These are phyloP conservation scores for Stigmatopora nigra DNA, from an alignment of 2,113 vertebrate genomes.

Conservation along the genomic window DNA sequence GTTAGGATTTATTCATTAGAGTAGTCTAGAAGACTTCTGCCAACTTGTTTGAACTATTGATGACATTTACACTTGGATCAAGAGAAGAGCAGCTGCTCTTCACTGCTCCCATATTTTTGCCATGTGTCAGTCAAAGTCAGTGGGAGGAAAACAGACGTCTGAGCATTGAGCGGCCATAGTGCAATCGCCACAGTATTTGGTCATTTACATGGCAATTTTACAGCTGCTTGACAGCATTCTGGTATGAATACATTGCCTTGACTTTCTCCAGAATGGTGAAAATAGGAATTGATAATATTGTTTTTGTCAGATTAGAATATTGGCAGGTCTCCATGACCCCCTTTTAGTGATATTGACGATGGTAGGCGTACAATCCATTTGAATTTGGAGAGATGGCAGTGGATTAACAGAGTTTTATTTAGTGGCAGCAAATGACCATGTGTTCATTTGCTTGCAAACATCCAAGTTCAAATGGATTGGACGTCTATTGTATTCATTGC, in stretches of 20 bases:
- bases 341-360: no score
- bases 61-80: background rate
- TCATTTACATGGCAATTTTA: background rate
- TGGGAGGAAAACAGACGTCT: background rate
- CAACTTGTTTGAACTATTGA: slow-evolving; percentile 2
- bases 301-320: background rate
- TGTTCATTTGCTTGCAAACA: no score
- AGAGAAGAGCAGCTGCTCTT: slow-evolving; percentile 2
- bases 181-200: background rate
- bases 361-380: no score
- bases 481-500: no score
- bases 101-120: background rate
- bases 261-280: background rate
- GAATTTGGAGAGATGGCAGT: no score
- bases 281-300: background rate
- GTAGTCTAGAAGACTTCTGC: background rate
- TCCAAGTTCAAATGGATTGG: no score
- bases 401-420: no score
- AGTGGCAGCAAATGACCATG: no score
- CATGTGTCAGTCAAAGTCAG: slow-evolving; percentile 3
- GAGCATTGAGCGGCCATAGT: background rate
- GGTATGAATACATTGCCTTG: background rate
- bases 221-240: background rate
- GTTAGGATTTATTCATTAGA: background rate
- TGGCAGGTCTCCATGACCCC: no score